Base-by-base conservation (phyloP, 2,888 invertebrate genomes). In the Onthophagus sagittarius region DNA sequence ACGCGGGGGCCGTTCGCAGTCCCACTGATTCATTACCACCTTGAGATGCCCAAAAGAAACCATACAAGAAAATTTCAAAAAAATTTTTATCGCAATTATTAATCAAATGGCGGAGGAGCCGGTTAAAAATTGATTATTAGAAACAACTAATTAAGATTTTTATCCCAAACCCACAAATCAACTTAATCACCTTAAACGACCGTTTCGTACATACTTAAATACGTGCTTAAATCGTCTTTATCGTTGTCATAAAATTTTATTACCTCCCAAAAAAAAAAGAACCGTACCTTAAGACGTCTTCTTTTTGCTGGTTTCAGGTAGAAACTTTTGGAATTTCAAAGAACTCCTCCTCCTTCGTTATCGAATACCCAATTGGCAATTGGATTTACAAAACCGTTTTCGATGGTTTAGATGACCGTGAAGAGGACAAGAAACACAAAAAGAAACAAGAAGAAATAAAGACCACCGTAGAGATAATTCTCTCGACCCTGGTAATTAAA, bases 21-120 rank as follows among this genome's bases (percentile, higher is more conserved):
- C 79, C 81, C 80, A 79, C 80, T 85, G 85, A 85, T 85, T 85
- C 85, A 85, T 84, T 80, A 83, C 83, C 85, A 85, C 85, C 85
- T 85, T 84, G 85, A 85, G 85, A 85, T 84, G 84, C 39, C 39
- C 39, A 53, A 53, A 11, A 23, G 23, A 23, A 53, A 53, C 1
- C 6, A 9, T 53, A 53, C 39, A 53, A 53, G 39, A 11, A 9
- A 9, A 85, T 85, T 85, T 85, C 85, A 53, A 53, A 53, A 53
- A 4, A 53, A 53, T 53, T 53, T 53, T 5, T 33, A 33, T 33
- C 33, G 7, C n/a, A 33, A 33, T 33, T 33, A 5, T 9, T 53
- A 53, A 7, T 9, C 6, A 53, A 53, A 4, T 53, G 39, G 39
- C 6, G 39, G 39, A 53, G 39, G 39, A 53, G 39, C 39, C 39